These are phyloP conservation scores for Holotrichia oblita DNA, from an alignment of 1,140 invertebrate genomes.

Conservation along the genomic window DNA sequence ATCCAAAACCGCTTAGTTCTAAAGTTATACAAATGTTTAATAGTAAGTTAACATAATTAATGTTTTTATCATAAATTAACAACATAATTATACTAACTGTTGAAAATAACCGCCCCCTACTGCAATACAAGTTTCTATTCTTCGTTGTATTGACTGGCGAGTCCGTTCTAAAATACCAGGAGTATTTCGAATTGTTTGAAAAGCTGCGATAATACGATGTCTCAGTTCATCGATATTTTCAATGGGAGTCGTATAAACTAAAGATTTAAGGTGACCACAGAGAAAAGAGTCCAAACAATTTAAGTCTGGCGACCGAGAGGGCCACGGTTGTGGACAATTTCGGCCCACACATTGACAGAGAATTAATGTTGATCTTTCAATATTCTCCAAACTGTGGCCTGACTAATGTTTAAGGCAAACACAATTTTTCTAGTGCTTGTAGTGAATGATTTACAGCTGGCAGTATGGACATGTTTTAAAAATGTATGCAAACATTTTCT, in stretches of 20 bases:
- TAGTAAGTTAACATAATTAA: constrained; percentile 18
- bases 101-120: constrained; percentile 8
- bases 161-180: constrained; percentile 29
- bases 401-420: no score
- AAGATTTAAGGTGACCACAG: constrained; percentile 54
- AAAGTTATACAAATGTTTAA: not conserved
- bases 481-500: no score
- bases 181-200: constrained; percentile 14
- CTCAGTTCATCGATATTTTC: constrained; percentile 38
- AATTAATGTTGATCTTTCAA: no score
- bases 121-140: constrained; percentile 34
- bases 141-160: no score
- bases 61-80: not conserved
- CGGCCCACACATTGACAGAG: constrained; percentile 48
- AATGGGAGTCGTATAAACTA: constrained; percentile 48
- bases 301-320: constrained; percentile 49
- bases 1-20: not conserved
- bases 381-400: no score
- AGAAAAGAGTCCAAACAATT: constrained; percentile 54
- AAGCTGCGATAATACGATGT: constrained; percentile 33
- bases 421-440: no score
- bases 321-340: constrained; percentile 48
- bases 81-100: constrained; percentile 25
- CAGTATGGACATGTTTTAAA: no score
- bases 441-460: no score